Base-by-base conservation (phyloP, 2,797 vertebrate genomes). In the Hybognathus amarus region DNA sequence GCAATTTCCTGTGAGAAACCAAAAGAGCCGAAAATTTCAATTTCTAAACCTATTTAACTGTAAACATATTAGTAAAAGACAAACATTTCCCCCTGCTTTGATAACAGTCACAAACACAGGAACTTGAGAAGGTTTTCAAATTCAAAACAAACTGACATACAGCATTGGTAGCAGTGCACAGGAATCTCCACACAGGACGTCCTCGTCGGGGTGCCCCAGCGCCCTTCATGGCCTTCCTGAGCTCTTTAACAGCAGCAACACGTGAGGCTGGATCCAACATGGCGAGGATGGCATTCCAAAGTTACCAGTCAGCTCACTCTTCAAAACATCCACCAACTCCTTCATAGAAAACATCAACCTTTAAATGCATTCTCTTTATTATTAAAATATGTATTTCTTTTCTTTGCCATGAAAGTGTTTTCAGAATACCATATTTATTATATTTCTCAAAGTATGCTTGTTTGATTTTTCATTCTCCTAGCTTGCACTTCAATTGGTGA, bases 141-240 rank as follows among this genome's bases (percentile, higher is more conserved):
- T 40, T 3, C 5, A 36, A 47, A 76, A 20, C 27, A 77, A 50
- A 24, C n/a, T 27, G n/a, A 85, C 91, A 61, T 79, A 95, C 95
- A 38, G 75, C 76, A 1, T 95, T 96, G 85, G 91, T 92, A 82
- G 95, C 88, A 0, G 94, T 94, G 90, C 95, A 96, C 74, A 96
- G 91, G n/a, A 70, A 96, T 90, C 90, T 96, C 95, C 89, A 96
- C 95, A n/a, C 87, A 96, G 92, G 24, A 95, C 90, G 18, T 95
- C 93, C 52, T 95, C 95, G 0, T 96, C 94, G 0, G 95, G n/a
- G n/a, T 96, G n/a, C 95, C n/a, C n/a, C 95, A 0, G 94, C 87
- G 4, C 95, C 95, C 74, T 95, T 95, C 95, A 96, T 96, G 80
- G 95, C 95, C 88, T 87, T 94, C 86, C 95, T 90, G 80, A 96